These are phyloP conservation scores for Hecatera dysodea DNA, from an alignment of 2,888 invertebrate species.

Conservation along the genomic window DNA sequence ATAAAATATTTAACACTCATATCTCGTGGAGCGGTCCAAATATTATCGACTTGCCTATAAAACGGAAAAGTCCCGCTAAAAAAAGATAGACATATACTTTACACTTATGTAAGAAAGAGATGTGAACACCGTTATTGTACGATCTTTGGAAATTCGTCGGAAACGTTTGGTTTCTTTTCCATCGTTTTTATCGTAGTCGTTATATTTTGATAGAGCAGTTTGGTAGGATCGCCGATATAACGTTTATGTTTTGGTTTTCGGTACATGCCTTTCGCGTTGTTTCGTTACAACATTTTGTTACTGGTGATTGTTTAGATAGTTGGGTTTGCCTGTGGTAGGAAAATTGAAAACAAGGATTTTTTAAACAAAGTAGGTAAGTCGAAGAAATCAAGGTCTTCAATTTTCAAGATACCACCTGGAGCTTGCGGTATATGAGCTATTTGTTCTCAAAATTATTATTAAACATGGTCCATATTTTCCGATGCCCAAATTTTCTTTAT, in stretches of 20 bases:
- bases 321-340: not conserved
- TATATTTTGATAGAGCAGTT: constrained; percentile 91
- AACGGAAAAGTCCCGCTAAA: constrained; percentile 84
- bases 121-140: constrained; percentile 82
- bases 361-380: too few relatives aligned
- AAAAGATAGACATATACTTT: constrained; percentile 77
- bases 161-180: constrained; percentile 89
- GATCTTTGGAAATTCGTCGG: constrained; percentile 89
- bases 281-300: constrained; percentile 72
- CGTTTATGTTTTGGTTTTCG: constrained; percentile 89
- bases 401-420: not conserved
- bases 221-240: constrained; percentile 87
- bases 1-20: constrained; percentile 90
- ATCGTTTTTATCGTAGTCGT: constrained; percentile 90
- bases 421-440: not conserved
- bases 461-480: not conserved
- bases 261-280: constrained; percentile 74
- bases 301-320: constrained; percentile 69
- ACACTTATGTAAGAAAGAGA: constrained; percentile 80
- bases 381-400: not conserved
- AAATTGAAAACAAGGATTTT: not conserved
- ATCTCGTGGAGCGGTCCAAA: constrained; percentile 85
- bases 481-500: constrained; percentile 2
- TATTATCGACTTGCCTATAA: constrained; percentile 89
- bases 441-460: not conserved